Evolutionary conservation across 2,797 vertebrate genomes (phyloP), one percentile per base, ranked within the genome.

Genomic region (Cetoscarus ocellatus): DNA sequence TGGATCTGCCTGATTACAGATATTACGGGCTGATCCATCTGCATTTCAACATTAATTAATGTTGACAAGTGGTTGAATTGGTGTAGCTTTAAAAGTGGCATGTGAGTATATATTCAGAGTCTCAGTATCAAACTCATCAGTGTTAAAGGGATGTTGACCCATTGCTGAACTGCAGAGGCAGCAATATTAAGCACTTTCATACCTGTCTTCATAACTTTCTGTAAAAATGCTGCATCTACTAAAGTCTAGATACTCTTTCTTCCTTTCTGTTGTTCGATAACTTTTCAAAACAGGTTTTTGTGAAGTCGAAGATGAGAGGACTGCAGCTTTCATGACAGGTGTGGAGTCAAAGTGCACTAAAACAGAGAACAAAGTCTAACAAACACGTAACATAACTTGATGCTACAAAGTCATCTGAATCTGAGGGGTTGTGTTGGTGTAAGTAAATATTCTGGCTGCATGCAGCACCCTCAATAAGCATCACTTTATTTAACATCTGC

Each of bases 61-160:
- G 27, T 27, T 27, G 27, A 27, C 27, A 27, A 27, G 27, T 4
- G 4, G 27, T 27, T 2, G 27, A 27, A 27, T 4, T 4, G 27
- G 27, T 27, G 27, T 2, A 4, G 27, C 2, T 27, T 27, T 27
- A 27, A 27, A 27, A 27, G 27, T 27, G 27, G 27, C 27, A 27
- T 27, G 27, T 27, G 4, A 2, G 27, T 27, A 27, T 27, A 27
- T 27, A 27, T 27, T 27, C 27, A 27, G 27, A 27, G 7, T 61
- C 27, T 61, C 19, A 38, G 61, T 70, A 63, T 27, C 76, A 53
- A 75, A 68, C 56, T 64, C 44, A 62, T 65, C 42, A 10, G 43
- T 68, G 49, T 18, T 62, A 79, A 51, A 39, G 40, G 49, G 51
- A 36, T 10, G 27, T n/a, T 58, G 49, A 79, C 44, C 43, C 36